phyloP scores from a whole-genome alignment of 1,140 invertebrate genomes.

The Geopemphigus sp. region DNA sequence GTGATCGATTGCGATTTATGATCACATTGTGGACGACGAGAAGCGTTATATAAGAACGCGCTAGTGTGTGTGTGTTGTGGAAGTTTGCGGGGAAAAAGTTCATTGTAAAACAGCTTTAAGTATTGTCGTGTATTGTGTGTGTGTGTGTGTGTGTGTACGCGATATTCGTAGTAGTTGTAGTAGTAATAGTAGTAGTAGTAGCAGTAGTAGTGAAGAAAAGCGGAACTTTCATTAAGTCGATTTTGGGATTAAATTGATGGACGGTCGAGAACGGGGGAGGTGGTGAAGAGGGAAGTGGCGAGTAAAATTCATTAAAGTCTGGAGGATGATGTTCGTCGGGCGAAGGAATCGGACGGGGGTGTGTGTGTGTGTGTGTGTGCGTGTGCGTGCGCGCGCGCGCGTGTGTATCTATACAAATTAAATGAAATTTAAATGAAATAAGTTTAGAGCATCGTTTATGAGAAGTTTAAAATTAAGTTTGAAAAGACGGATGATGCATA shows the following conservation, averaged over 20 bases:
- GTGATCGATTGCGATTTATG: too few relatives aligned
- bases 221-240: constrained; percentile 49
- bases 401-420: constrained; percentile 33
- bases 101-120: constrained; percentile 41
- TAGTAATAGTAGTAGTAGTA: neutral
- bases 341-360: constrained; percentile 5
- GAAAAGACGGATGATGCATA: constrained; percentile 47
- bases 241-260: constrained; percentile 49
- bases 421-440: constrained; percentile 50
- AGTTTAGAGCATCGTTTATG: constrained; percentile 50
- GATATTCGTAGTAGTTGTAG: too few relatives aligned
- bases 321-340: constrained; percentile 46
- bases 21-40: neutral
- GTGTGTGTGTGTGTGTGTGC: neutral
- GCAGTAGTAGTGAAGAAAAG: constrained; percentile 33
- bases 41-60: too few relatives aligned
- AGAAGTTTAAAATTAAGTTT: constrained; percentile 50
- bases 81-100: neutral
- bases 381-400: neutral
- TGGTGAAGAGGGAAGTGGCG: constrained; percentile 5
- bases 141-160: too few relatives aligned
- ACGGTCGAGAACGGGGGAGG: constrained; percentile 29
- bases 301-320: constrained; percentile 49
- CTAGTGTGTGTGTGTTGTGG: too few relatives aligned
- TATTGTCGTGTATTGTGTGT: constrained; percentile 20